Conservation (phyloP, 1,140 invertebrate genomes). For the Brachionus calyciflorus region DNA sequence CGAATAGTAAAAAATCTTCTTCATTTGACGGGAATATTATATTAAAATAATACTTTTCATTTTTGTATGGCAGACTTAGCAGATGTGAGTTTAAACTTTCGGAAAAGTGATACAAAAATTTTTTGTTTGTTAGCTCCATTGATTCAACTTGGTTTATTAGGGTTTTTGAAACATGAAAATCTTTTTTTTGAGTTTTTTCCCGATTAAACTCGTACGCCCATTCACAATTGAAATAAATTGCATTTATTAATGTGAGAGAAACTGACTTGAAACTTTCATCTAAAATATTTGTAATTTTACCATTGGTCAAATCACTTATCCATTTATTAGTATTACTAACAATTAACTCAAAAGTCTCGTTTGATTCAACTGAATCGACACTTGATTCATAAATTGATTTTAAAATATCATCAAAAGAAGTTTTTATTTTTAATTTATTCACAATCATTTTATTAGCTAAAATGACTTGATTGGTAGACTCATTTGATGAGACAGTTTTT, state of each 20-base stretch:
- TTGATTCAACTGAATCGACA: background rate
- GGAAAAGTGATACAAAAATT: background rate
- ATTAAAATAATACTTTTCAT: slow-evolving; percentile 8
- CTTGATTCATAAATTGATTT: background rate
- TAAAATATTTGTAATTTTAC: slow-evolving; percentile 17
- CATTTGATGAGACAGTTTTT: background rate
- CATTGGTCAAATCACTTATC: slow-evolving; percentile 20
- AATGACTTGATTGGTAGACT: background rate
- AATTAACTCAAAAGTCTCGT: background rate
- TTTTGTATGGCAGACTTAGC: background rate
- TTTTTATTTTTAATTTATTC: background rate
- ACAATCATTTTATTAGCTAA: slow-evolving; percentile 22
- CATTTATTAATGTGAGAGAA: slow-evolving; percentile 2
- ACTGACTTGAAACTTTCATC: slow-evolving; percentile 30
- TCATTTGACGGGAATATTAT: slow-evolving; percentile 7
- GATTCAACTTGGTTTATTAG: background rate
- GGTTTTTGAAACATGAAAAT: background rate
- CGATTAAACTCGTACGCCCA: background rate
- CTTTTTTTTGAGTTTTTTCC: background rate
- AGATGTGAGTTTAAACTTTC: background rate
- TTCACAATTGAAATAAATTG: slow-evolving; percentile 27
- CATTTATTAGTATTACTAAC: slow-evolving; percentile 14
- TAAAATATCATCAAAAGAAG: background rate
- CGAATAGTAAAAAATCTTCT: background rate
- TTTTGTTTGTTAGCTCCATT: slow-evolving; percentile 1